Conservation (phyloP, 1,140 invertebrate genomes). For the Brachionus sp. region DNA sequence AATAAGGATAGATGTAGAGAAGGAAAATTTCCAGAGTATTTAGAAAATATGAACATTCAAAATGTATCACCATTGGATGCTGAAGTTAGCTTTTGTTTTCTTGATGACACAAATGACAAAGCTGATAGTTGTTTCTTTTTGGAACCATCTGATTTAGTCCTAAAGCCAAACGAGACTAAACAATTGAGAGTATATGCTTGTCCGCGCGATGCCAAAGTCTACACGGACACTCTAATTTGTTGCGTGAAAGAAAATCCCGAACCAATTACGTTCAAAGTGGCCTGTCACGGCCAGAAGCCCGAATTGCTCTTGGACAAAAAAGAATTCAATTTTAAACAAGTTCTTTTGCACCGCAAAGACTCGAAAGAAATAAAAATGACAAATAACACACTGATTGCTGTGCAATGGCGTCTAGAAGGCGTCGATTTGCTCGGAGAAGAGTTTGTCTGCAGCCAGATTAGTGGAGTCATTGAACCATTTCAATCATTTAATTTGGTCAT, state of each 20-base stretch:
- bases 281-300: conserved; percentile 56
- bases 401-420: conserved; percentile 58
- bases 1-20: conserved; percentile 56
- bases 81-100: conserved; percentile 59
- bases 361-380: conserved; percentile 57
- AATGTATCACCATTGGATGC: conserved; percentile 58
- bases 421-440: conserved; percentile 60
- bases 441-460: conserved; percentile 56
- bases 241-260: conserved; percentile 60
- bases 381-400: conserved; percentile 59
- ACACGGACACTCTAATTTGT: conserved; percentile 57
- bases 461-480: conserved; percentile 55
- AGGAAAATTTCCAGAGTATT: conserved; percentile 57
- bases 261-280: conserved; percentile 58
- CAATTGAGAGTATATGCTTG: conserved; percentile 57
- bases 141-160: conserved; percentile 56
- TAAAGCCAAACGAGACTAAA: conserved; percentile 54
- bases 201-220: conserved; percentile 53
- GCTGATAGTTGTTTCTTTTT: conserved; percentile 56
- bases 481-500: conserved; percentile 55
- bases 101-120: conserved; percentile 54
- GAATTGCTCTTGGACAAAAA: conserved; percentile 59
- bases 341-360: conserved; percentile 59
- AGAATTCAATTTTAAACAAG: conserved; percentile 58
- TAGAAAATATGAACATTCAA: conserved; percentile 55